Percentiles rank a stretch among this genome's conserved stretches.
Evolutionary conservation across 2,797 vertebrate genomes (phyloP).

Genomic region (Calcarius lapponicus): DNA sequence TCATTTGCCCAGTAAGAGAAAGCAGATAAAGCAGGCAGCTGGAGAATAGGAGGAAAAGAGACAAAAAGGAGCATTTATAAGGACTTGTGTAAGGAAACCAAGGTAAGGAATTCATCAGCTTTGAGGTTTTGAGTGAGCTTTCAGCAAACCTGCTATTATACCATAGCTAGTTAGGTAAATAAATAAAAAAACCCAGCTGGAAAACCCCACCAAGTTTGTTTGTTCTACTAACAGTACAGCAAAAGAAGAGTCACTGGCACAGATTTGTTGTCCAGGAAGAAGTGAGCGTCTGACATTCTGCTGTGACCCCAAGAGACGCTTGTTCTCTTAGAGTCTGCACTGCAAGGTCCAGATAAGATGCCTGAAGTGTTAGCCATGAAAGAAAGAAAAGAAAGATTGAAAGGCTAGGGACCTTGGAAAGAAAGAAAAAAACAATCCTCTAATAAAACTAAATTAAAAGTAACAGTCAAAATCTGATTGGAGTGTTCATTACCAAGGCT

Average conservation of each 20-base stretch:
- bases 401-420: neutral
- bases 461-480: neutral
- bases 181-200: rapidly evolving
- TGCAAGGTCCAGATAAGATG: neutral
- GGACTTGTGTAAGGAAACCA: neutral
- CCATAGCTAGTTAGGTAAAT: neutral
- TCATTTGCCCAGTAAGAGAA: neutral
- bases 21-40: neutral
- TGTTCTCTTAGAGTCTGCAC: neutral
- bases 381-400: neutral
- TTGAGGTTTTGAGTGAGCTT: neutral
- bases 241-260: neutral
- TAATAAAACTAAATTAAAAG: neutral
- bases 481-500: neutral
- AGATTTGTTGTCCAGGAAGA: neutral
- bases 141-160: neutral
- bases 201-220: neutral
- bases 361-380: neutral
- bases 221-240: neutral
- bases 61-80: neutral
- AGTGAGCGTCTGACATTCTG: neutral
- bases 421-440: neutral
- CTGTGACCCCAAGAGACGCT: neutral
- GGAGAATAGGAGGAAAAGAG: neutral
- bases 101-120: neutral